Percentiles rank a stretch among this genome's conserved stretches.
These are phyloP conservation scores for Theretra japonica DNA, from an alignment of 2,888 invertebrate species.

Conservation along the genomic window DNA sequence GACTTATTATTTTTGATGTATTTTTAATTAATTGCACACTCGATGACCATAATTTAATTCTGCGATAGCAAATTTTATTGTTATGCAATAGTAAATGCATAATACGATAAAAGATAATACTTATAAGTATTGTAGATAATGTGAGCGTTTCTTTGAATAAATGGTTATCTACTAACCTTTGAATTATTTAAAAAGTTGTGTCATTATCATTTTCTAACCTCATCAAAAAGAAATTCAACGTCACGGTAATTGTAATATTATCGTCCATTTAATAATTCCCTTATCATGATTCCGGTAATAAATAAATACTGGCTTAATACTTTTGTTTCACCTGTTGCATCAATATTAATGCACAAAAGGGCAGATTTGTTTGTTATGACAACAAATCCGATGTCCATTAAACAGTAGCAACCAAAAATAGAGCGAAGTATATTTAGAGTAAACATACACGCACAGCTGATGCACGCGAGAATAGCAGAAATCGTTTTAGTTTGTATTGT, in stretches of 20 bases:
- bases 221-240: too few species aligned
- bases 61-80: too few species aligned
- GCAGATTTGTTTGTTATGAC: not conserved
- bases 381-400: not conserved
- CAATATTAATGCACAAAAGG: not conserved
- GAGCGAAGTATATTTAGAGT: conserved; percentile 56
- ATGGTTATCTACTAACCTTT: too few species aligned
- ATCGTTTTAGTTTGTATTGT: conserved; percentile 52
- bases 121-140: too few species aligned
- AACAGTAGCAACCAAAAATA: conserved; percentile 7
- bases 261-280: not conserved
- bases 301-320: not conserved
- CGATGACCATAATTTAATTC: too few species aligned
- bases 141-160: too few species aligned
- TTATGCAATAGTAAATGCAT: too few species aligned
- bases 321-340: not conserved
- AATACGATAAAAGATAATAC: too few species aligned
- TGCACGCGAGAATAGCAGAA: conserved; percentile 50
- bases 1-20: too few species aligned
- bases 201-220: too few species aligned
- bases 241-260: not conserved
- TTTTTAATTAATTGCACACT: too few species aligned
- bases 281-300: not conserved
- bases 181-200: too few species aligned
- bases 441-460: conserved; percentile 39